Percentiles rank a stretch among this genome's conserved stretches.
Evolutionary conservation across 1,140 invertebrate genomes (phyloP).

Genomic region (Oncopeltus fasciatus): DNA sequence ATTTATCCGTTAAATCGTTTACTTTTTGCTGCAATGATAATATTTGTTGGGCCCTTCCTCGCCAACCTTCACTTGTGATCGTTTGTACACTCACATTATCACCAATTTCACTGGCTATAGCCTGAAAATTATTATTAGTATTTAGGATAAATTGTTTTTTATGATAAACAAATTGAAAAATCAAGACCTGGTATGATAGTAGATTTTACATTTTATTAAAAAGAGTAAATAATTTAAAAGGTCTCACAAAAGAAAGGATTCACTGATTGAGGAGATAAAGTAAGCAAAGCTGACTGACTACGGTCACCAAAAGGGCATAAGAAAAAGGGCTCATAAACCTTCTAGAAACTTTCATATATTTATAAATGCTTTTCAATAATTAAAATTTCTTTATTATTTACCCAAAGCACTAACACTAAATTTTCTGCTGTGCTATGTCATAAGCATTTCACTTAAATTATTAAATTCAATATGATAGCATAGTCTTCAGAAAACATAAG

Average conservation of each 20-base stretch:
- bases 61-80: constrained; percentile 34
- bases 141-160: neutral
- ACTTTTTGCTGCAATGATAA: constrained; percentile 46
- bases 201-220: neutral
- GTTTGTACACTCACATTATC: constrained; percentile 35
- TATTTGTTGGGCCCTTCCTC: constrained; percentile 56
- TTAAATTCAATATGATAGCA: no score
- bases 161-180: neutral
- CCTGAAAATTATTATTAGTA: constrained; percentile 21
- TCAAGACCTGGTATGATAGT: neutral
- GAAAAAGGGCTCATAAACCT: no score
- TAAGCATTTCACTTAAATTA: no score
- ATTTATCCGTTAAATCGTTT: constrained; percentile 42
- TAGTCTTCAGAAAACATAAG: no score
- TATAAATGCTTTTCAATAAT: no score
- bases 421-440: no score
- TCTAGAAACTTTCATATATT: no score
- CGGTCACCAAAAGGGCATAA: no score
- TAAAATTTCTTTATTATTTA: no score
- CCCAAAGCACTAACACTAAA: no score
- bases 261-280: neutral
- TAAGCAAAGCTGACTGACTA: neutral
- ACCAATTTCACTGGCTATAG: constrained; percentile 36
- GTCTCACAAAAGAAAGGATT: neutral
- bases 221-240: neutral